phyloP scores from a whole-genome alignment of 2,888 invertebrate species.

The Dermolepida albohirtum region DNA sequence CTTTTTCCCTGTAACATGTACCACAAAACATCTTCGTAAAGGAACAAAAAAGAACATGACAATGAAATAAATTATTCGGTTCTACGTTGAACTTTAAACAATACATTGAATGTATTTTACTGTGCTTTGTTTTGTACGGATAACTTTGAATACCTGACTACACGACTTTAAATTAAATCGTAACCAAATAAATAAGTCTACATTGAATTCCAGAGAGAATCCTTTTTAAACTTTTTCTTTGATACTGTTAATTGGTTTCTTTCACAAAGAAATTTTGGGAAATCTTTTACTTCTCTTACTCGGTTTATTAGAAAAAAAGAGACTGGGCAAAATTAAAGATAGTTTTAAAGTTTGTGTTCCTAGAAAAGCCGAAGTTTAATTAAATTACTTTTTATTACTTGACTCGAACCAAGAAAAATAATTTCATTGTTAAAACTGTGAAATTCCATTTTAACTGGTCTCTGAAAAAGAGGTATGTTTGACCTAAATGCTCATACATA shows the following conservation, averaged over 20 bases:
- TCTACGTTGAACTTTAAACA: no score
- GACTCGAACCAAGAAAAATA: conserved; percentile 7
- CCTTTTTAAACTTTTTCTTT: conserved; percentile 15
- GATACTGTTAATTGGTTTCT: conserved; percentile 7
- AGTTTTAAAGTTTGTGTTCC: conserved; percentile 9
- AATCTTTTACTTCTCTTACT: conserved; percentile 1
- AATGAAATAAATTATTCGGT: no score
- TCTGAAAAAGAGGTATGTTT: neutral
- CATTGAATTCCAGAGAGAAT: conserved; percentile 3
- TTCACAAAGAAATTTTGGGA: conserved; percentile 18
- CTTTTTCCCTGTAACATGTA: no score
- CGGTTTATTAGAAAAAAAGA: conserved; percentile 15
- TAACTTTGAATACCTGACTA: neutral
- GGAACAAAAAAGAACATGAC: no score
- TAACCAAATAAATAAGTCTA: conserved; percentile 4
- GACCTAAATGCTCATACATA: neutral
- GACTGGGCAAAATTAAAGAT: conserved; percentile 16
- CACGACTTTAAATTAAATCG: neutral
- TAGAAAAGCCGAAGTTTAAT: conserved; percentile 15
- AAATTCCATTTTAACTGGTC: neutral
- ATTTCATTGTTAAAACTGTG: conserved; percentile 8
- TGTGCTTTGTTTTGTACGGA: no score
- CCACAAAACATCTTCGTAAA: no score
- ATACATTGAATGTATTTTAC: no score
- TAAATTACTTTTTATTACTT: conserved; percentile 25